Evolutionary conservation across 2,113 vertebrate species (phyloP).

Genomic region (Nibea coibor): DNA sequence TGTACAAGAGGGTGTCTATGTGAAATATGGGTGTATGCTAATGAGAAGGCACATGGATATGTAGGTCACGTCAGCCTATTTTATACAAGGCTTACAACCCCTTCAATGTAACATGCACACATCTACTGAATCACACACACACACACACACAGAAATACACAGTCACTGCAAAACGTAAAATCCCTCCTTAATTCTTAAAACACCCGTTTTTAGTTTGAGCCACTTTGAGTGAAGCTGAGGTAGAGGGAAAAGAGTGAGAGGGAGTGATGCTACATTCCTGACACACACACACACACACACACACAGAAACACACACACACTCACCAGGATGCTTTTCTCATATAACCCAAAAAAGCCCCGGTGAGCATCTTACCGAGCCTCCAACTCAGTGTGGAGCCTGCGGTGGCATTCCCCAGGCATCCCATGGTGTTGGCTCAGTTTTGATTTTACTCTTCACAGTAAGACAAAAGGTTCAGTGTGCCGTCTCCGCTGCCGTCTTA

Average conservation of each 20-base stretch:
- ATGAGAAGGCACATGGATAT: slow-evolving; percentile 82
- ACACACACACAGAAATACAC: slow-evolving; percentile 42
- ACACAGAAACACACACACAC: slow-evolving; percentile 29
- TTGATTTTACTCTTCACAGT: slow-evolving; percentile 60
- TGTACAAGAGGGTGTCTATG: slow-evolving; percentile 31
- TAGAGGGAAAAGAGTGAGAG: slow-evolving; percentile 27
- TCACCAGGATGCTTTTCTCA: slow-evolving; percentile 48
- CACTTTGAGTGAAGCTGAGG: slow-evolving; percentile 56
- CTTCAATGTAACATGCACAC: slow-evolving; percentile 51
- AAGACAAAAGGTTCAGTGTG: slow-evolving; percentile 60
- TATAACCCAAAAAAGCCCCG: slow-evolving; percentile 50
- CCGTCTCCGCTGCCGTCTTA: slow-evolving; percentile 38
- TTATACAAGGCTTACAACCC: slow-evolving; percentile 71
- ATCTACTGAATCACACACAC: slow-evolving; percentile 11
- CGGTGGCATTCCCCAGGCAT: slow-evolving; percentile 64
- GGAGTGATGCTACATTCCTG: slow-evolving; percentile 53
- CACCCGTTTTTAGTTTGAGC: slow-evolving; percentile 63
- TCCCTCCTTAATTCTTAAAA: slow-evolving; percentile 43
- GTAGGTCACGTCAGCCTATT: slow-evolving; percentile 84
- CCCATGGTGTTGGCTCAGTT: slow-evolving; percentile 58
- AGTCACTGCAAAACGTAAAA: slow-evolving; percentile 29
- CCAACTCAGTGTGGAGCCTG: slow-evolving; percentile 52
- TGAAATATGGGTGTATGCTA: slow-evolving; percentile 78
- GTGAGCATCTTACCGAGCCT: slow-evolving; percentile 59
- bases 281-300: slow-evolving; percentile 29